Evolutionary conservation across 1,140 invertebrate species (phyloP), one percentile per base, ranked within the genome.

Genomic region (Dendrolimus punctatus): DNA sequence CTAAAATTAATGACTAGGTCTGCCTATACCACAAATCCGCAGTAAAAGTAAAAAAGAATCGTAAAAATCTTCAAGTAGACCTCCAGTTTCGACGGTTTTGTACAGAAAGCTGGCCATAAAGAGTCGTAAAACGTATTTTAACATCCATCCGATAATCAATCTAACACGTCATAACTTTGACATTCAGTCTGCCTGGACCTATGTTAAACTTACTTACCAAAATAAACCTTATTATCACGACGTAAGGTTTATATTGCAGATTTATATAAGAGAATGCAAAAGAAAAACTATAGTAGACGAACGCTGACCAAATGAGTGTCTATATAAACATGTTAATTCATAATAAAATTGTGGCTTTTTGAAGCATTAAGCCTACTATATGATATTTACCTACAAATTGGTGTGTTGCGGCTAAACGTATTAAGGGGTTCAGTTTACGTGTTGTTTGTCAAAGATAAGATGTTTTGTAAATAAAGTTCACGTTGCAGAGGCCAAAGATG

Each of bases 121-220:
- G 79, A 78, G 70, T 80, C 77, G 63, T 85, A 88, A 88, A 85
- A 83, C 73, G 73, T 80, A 85, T 88, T 88, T 88, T 88, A 87
- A 88, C 86, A 88, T 87, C 78, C 76, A 83, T 83, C 77, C 73
- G 86, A 88, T 88, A 88, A 88, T 88, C 86, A 88, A 87, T 88
- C 86, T 87, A 87, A 87, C 85, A 85, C 84, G 83, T 88, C 84
- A 84, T 87, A 87, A 86, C 80, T 87, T 87, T 86, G 84, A 86
- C 82, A 84, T 84, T 70, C 76, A 81, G 73, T 60, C 67, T 70
- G 72, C 65, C 65, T 70, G 73, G 62, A 73, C 72, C 68, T 74
- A 64, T 78, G 61, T 68, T 60, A 62, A 55, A 58, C 52, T 60
- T 65, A 53, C 50, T 57, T 6, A 58, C 41, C 45, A 73, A 64